Evolutionary conservation across 2,888 invertebrate genomes (phyloP).

Genomic region (Lepidochrysops patricia): DNA sequence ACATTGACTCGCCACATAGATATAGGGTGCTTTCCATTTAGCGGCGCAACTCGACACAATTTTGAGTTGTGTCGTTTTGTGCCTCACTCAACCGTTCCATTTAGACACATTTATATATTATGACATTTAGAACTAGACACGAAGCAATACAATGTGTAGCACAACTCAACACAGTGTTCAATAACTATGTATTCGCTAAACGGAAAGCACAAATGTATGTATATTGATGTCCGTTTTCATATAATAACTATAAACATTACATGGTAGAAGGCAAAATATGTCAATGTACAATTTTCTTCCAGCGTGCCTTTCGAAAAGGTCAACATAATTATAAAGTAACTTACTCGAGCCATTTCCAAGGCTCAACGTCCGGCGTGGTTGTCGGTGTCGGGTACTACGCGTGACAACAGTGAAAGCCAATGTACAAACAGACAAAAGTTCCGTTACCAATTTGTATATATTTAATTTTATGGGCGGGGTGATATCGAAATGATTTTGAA

Average conservation of each 20-base stretch:
- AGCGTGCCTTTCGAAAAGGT: conserved; percentile 11
- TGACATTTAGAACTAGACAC: no score
- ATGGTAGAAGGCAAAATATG: background rate
- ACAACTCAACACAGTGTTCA: no score
- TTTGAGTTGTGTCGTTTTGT: no score
- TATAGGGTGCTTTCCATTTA: no score
- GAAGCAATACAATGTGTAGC: no score
- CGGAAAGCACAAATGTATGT: no score
- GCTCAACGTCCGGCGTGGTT: conserved; percentile 91
- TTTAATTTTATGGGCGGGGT: background rate
- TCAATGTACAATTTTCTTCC: background rate
- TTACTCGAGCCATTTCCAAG: conserved; percentile 94
- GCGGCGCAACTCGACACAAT: no score
- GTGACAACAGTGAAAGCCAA: conserved; percentile 34
- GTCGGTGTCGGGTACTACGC: conserved; percentile 90
- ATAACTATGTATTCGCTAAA: no score
- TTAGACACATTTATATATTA: no score
- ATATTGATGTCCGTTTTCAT: background rate
- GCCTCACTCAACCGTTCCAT: no score
- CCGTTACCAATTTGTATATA: conserved; percentile 31
- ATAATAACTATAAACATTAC: background rate
- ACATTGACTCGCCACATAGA: background rate
- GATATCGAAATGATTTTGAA: background rate
- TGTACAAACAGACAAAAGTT: conserved; percentile 23
- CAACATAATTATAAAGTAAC: conserved; percentile 44